Percentiles rank a stretch among this genome's conserved stretches.
Evolutionary conservation across 1,140 invertebrate genomes (phyloP).

Genomic region (Zaprionus lachaisei): DNA sequence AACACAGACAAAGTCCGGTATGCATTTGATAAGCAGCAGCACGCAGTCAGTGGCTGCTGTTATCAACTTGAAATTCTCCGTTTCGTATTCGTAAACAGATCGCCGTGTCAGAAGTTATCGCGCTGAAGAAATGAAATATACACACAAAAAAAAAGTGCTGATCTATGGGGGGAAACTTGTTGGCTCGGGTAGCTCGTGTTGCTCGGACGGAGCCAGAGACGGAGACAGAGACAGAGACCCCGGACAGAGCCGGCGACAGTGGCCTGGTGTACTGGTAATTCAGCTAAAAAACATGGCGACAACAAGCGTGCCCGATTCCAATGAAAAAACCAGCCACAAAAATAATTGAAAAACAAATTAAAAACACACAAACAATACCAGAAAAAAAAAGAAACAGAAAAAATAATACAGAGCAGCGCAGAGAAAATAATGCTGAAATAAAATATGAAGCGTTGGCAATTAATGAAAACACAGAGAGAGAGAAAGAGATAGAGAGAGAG

Average conservation of each 20-base stretch:
- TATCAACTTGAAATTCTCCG: constrained; percentile 39
- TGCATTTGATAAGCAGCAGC: constrained; percentile 37
- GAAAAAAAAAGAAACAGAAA: constrained; percentile 26
- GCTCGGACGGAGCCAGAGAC: background rate
- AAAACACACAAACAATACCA: constrained; percentile 46
- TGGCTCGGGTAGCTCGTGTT: constrained; percentile 38
- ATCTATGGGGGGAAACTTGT: constrained; percentile 27
- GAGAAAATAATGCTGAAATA: constrained; percentile 71
- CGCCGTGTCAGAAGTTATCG: constrained; percentile 70
- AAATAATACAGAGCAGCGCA: constrained; percentile 48
- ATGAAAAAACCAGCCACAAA: constrained; percentile 70
- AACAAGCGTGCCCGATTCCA: constrained; percentile 77
- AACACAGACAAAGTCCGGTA: constrained; percentile 47
- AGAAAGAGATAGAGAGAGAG: constrained; percentile 16
- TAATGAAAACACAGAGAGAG: constrained; percentile 56
- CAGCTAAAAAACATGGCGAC: constrained; percentile 71
- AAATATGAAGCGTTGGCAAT: constrained; percentile 82
- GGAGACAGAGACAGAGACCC: background rate
- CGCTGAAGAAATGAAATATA: constrained; percentile 23
- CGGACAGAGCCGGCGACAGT: constrained; percentile 29
- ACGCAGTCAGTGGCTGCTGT: constrained; percentile 28
- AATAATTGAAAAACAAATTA: constrained; percentile 83
- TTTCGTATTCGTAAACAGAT: constrained; percentile 13
- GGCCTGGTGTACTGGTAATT: constrained; percentile 44
- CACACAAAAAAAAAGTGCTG: constrained; percentile 43